A percentile compares a stretch with the other conserved stretches of the same genome.
Conservation (phyloP, 2,113 vertebrate species). For the Catharus minimus region DNA sequence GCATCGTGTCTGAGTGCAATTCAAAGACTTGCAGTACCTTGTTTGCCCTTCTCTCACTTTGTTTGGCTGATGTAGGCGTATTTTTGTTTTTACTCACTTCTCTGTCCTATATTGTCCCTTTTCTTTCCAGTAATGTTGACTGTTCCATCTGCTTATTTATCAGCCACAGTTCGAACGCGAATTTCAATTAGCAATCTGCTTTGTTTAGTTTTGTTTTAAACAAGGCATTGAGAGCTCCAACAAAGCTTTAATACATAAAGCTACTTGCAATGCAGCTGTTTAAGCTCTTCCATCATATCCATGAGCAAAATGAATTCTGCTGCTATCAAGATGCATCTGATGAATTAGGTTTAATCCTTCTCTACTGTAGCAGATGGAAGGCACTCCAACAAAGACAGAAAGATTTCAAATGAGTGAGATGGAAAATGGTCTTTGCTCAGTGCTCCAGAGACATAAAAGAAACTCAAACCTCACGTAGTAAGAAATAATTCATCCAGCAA, state of each 20-base stretch:
- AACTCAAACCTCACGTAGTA: neutral
- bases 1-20: neutral
- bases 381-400: neutral
- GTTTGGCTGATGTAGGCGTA: conserved; percentile 10
- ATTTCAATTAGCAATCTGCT: conserved; percentile 64
- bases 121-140: conserved; percentile 28
- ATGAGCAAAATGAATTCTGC: conserved; percentile 24
- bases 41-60: conserved; percentile 11
- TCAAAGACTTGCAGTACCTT: neutral
- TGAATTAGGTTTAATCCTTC: conserved; percentile 59
- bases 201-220: conserved; percentile 45
- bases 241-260: conserved; percentile 44
- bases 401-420: neutral
- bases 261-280: conserved; percentile 56
- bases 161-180: neutral
- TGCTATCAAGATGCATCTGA: conserved; percentile 50
- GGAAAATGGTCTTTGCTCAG: conserved; percentile 15
- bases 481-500: neutral
- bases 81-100: conserved; percentile 38
- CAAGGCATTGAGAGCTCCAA: conserved; percentile 25
- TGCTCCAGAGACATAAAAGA: neutral
- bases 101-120: conserved; percentile 4
- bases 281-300: conserved; percentile 39
- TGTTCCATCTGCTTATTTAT: conserved; percentile 61
- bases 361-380: conserved; percentile 19